A percentile compares a stretch with the other conserved stretches of the same genome.
Conservation (phyloP, 1,140 invertebrate genomes). For the Orchestia grillus region DNA sequence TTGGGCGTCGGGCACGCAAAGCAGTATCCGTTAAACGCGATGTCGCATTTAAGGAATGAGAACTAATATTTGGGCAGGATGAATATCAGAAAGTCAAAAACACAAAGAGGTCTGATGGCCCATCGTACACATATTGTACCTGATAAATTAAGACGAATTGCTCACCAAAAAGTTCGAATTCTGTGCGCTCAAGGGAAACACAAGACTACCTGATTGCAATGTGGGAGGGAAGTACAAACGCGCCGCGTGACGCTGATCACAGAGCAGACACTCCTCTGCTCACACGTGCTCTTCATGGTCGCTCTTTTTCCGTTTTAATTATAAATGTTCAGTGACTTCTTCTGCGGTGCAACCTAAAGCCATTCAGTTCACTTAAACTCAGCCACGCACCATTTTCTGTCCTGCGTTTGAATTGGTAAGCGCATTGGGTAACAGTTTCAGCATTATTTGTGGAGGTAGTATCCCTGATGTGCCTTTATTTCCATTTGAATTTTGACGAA, state of each 20-base stretch:
- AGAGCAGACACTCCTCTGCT: background rate
- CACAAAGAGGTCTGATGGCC: background rate
- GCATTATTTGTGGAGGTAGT: too few species aligned
- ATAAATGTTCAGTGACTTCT: background rate
- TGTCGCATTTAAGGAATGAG: background rate
- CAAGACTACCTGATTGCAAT: background rate
- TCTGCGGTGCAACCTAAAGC: background rate
- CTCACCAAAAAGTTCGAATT: background rate
- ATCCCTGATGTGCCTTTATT: too few species aligned
- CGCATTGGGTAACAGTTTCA: too few species aligned
- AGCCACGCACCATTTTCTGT: too few species aligned
- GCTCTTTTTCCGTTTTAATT: background rate
- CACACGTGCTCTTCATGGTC: background rate
- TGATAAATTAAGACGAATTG: background rate
- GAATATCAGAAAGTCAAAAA: background rate
- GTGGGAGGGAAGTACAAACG: background rate
- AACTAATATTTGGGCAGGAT: background rate
- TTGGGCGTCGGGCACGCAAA: background rate
- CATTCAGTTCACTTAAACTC: background rate
- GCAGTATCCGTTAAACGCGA: background rate
- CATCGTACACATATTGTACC: background rate
- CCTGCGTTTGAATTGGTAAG: too few species aligned
- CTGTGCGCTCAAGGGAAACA: background rate
- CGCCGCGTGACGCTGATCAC: background rate
- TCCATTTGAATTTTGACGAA: too few species aligned